Evolutionary conservation across 2,797 vertebrate genomes (phyloP).

Genomic region (Chaetodon trifasciatus): DNA sequence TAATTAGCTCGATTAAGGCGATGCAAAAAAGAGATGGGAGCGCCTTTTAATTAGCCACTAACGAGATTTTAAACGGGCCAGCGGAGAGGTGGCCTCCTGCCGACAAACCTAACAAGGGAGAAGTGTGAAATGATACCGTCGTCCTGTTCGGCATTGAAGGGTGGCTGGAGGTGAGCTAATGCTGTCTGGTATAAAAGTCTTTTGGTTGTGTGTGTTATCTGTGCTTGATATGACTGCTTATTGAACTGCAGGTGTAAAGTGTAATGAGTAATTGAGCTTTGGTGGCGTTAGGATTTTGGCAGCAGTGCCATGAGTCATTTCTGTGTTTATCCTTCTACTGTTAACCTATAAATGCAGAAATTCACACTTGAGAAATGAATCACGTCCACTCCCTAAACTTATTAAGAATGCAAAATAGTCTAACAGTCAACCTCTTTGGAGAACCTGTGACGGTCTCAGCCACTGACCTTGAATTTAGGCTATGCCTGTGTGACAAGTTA

Average conservation of each 20-base stretch:
- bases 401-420: slow-evolving; percentile 24
- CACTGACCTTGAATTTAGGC: slow-evolving; percentile 21
- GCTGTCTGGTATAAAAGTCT: slow-evolving; percentile 38
- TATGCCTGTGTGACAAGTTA: slow-evolving; percentile 17
- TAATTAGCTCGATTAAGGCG: slow-evolving; percentile 86
- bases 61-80: slow-evolving; percentile 87
- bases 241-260: neutral
- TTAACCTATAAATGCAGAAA: slow-evolving; percentile 28
- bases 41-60: slow-evolving; percentile 87
- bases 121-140: slow-evolving; percentile 59
- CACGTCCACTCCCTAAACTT: neutral
- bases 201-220: slow-evolving; percentile 15
- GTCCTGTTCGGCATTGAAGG: slow-evolving; percentile 64
- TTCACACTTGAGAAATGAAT: neutral
- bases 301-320: neutral
- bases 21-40: slow-evolving; percentile 81
- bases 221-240: neutral
- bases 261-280: slow-evolving; percentile 2
- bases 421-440: neutral
- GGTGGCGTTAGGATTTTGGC: neutral
- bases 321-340: slow-evolving; percentile 14
- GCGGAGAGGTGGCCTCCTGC: slow-evolving; percentile 81
- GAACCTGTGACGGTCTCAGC: slow-evolving; percentile 10
- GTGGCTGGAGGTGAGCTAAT: slow-evolving; percentile 61
- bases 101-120: slow-evolving; percentile 73